Evolutionary conservation across 2,113 vertebrate genomes (phyloP).

Genomic region (Zapus hudsonius): DNA sequence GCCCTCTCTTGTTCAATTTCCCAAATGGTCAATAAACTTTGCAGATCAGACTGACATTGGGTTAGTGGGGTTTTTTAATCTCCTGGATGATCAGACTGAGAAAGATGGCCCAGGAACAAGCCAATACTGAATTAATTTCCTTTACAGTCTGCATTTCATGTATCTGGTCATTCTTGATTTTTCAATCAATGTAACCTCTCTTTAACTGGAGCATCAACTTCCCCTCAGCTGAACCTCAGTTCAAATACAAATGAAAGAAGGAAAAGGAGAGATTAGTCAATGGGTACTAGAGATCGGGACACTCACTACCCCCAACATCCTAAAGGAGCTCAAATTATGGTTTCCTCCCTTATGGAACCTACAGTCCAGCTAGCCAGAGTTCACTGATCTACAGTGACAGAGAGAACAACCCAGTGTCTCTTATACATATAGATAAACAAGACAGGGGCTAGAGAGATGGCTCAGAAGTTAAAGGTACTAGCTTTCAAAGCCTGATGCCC

Average conservation of each 20-base stretch:
- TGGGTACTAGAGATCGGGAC: not conserved
- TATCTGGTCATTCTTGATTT: not conserved
- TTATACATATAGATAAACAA: not conserved
- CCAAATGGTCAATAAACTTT: conserved; percentile 6
- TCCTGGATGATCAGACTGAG: conserved; percentile 37
- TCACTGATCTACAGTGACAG: too few species aligned
- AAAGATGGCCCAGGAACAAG: not conserved
- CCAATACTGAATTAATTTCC: conserved; percentile 45
- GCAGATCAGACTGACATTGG: not conserved
- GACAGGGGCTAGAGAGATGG: not conserved
- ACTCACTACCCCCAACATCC: not conserved
- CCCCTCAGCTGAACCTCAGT: not conserved
- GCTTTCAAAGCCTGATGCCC: too few species aligned
- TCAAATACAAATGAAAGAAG: not conserved
- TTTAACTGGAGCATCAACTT: not conserved
- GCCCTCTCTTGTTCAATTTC: not conserved
- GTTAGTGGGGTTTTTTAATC: conserved; percentile 35
- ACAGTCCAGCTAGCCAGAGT: not conserved
- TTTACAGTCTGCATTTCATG: conserved; percentile 37
- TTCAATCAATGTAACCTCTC: not conserved
- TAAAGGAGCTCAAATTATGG: not conserved
- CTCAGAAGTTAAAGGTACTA: too few species aligned
- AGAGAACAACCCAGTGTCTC: not conserved
- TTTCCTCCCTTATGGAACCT: not conserved
- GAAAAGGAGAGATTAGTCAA: not conserved